Evolutionary conservation across 2,113 vertebrate genomes (phyloP).

Genomic region (Craseonycteris thonglongyai): DNA sequence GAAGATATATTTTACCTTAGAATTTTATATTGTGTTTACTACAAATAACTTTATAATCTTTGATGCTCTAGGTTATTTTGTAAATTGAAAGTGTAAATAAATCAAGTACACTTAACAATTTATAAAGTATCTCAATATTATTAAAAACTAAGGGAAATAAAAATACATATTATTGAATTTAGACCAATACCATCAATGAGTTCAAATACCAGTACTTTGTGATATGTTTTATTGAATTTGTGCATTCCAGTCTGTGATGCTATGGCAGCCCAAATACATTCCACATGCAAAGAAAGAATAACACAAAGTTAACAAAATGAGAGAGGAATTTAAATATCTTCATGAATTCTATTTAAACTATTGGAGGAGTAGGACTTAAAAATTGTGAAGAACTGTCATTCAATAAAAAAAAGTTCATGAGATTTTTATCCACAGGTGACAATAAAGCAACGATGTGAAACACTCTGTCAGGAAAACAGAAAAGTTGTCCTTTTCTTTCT

Average conservation of each 20-base stretch:
- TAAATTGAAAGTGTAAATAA: background rate
- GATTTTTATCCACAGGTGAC: background rate
- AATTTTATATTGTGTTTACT: background rate
- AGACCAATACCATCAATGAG: background rate
- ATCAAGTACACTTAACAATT: background rate
- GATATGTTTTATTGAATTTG: background rate
- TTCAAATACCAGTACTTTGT: background rate
- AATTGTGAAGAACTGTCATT: background rate
- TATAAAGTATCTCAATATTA: background rate
- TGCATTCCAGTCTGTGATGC: rapidly evolving
- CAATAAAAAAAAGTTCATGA: background rate
- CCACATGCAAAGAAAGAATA: background rate
- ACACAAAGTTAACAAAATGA: background rate
- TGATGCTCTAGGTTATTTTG: background rate
- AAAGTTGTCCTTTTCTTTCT: too few species aligned
- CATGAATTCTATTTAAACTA: background rate
- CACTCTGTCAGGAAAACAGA: background rate
- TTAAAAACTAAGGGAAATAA: background rate
- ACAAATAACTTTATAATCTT: background rate
- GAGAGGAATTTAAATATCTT: background rate
- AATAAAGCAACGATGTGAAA: background rate
- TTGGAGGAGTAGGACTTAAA: background rate
- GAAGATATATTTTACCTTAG: background rate
- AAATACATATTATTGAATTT: background rate
- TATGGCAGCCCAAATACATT: background rate